Evolutionary conservation across 2,113 vertebrate species (phyloP), one percentile per base, ranked within the genome.

Genomic region (Eurypyga helias): DNA sequence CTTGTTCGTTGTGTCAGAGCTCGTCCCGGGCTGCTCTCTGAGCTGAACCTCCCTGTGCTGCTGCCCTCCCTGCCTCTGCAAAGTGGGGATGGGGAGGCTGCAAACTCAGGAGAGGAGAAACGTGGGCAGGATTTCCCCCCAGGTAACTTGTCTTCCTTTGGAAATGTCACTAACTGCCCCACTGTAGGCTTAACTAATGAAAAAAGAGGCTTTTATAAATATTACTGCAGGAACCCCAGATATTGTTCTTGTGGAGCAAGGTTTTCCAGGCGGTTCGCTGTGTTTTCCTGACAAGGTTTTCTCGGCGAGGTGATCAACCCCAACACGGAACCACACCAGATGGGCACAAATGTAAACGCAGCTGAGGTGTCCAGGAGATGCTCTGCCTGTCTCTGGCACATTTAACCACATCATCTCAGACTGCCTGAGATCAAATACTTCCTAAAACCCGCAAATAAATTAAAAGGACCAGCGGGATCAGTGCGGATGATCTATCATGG

Each of bases 341-440:
- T 1, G 11, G 28, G 45, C 21, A 11, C 10, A 0, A 4, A 7
- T 0, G 15, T 19, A 13, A 45, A 34, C 0, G 4, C 36, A 8
- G 62, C 2, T 16, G 38, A 41, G 62, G 38, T 33, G 43, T 7
- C 31, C 25, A 17, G 76, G 52, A 49, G 54, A 21, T 19, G 60
- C 52, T 54, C 51, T 17, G 41, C 48, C 38, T 6, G 14, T 2
- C 10, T 41, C 19, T 24, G 58, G 57, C 57, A 24, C 45, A 0
- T 24, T 58, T 28, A 66, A 51, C 43, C 43, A 13, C 25, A 13
- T 13, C 45, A 34, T 20, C 52, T 16, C 57, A 9, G 8, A 31
- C 20, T 10, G 3, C 57, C 87, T 16, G 25, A 41, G 41, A 41
- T 38, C 62, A 66, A 38, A 57, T 3, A 3, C 29, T 16, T 57